phyloP scores from a whole-genome alignment of 1,140 invertebrate species.

The Conopomorpha cramerella region DNA sequence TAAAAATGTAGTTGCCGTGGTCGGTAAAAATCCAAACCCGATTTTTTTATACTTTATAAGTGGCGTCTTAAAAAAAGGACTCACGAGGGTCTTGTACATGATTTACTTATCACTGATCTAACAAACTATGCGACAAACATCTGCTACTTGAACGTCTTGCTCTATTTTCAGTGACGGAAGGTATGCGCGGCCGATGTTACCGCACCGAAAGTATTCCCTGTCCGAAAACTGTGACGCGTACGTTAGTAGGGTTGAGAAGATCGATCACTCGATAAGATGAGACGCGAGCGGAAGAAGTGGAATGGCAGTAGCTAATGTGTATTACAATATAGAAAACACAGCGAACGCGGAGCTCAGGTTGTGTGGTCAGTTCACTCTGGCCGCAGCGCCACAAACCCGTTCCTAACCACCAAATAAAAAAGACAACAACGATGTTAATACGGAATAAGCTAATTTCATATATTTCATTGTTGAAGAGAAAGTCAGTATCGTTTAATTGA shows the following conservation, averaged over 20 bases:
- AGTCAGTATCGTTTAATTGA: conserved; percentile 44
- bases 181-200: conserved; percentile 10
- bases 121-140: too few relatives aligned
- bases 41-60: too few relatives aligned
- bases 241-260: conserved; percentile 41
- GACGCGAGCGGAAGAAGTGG: conserved; percentile 22
- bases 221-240: conserved; percentile 26
- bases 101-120: too few relatives aligned
- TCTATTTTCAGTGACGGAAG: conserved; percentile 1
- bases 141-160: neutral
- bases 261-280: conserved; percentile 42
- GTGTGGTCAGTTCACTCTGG: too few relatives aligned
- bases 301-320: too few relatives aligned
- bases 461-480: conserved; percentile 34
- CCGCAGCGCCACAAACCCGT: too few relatives aligned
- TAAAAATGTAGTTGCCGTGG: too few relatives aligned
- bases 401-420: conserved; percentile 25
- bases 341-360: too few relatives aligned
- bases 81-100: too few relatives aligned
- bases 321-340: too few relatives aligned
- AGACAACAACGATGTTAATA: conserved; percentile 26
- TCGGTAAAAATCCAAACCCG: too few relatives aligned
- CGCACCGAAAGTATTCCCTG: conserved; percentile 21
- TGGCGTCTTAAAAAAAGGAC: too few relatives aligned
- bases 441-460: conserved; percentile 37